Evolutionary conservation across 1,140 invertebrate genomes (phyloP), one percentile per base, ranked within the genome.

Genomic region (Drosophila cardini): DNA sequence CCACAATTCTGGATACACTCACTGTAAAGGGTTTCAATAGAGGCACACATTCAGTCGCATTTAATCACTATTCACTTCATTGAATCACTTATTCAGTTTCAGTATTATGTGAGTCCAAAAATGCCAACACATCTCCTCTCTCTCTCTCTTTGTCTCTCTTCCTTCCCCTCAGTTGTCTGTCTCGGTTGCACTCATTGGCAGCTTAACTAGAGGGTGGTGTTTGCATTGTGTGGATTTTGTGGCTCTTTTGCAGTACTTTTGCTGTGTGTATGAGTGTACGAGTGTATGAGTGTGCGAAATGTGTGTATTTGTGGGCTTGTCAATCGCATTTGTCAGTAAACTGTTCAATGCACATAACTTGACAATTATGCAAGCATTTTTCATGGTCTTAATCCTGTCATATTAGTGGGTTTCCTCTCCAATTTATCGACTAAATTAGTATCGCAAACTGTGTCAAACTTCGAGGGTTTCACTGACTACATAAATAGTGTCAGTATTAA

Each of bases 11-110:
- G 42, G 30, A n/a, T 55, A 50, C 64, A 46, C 71, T 63, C 65
- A 52, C 26, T 36, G 56, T 36, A 40, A 40, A 40, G 9, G 38
- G 38, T 11, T 6, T n/a, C 11, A n/a, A 10, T 2, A 38, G 10
- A 11, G 30, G 8, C 13, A 3, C 11, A 7, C 42, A 45, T 34
- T 32, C 65, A 13, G 32, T 72, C 46, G 78, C 78, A 81, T 80
- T 80, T 78, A 81, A 81, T 81, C 78, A 81, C 78, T 80, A 81
- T 81, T 77, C 78, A 81, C 78, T 81, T 81, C 78, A 81, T 81
- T 81, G 78, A 81, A 77, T 81, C 78, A 81, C 78, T 81, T 81
- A 81, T 81, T 81, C 78, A 81, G 78, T 81, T 81, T 67, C 65
- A 58, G 58, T 58, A 61, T 63, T 63, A 26, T 30, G 9, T 18